Base-by-base conservation (phyloP, 2,113 vertebrate species). In the Ahaetulla prasina region DNA sequence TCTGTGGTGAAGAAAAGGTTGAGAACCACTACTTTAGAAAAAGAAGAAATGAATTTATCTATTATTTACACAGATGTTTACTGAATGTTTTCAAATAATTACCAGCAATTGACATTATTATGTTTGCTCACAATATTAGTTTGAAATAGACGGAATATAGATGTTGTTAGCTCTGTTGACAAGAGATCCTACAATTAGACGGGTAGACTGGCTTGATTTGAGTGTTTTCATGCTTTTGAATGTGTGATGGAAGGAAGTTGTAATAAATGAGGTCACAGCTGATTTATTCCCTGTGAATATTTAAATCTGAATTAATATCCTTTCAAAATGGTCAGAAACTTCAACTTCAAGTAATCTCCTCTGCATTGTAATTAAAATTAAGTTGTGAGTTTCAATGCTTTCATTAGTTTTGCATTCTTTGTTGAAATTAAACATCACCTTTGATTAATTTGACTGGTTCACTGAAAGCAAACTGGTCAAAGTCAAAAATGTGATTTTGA, bases 311-410 rank as follows among this genome's bases (percentile, higher is more conserved):
- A 92, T 80, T 68, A 23, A 53, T 2, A 88, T 43, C 47, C 55
- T 91, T 91, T 88, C 49, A 88, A 92, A 92, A 54, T 39, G n/a
- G 43, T 60, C 11, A 88, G 23, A 12, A 52, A 52, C n/a, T 92
- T 52, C 49, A 74, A 80, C 50, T 54, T 92, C 60, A 92, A 54
- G 88, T 53, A 25, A 57, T 74, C n/a, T 63, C 43, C 22, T 74
- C 8, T 53, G 14, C 63, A 84, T 88, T 92, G 74, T 92, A 92
- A 92, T 89, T 92, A 50, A 80, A 88, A 30, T 88, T 49, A 88
- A 60, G 27, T 86, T 55, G 5, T 49, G 55, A 27, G n/a, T n/a
- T 86, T 47, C 55, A 16, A 20, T 91, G 39, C 11, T 45, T 54
- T 50, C 30, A 45, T 52, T 53, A 92, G 27, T 74, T 92, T 50